These are phyloP conservation scores for Syngnathus acus DNA, from an alignment of 2,797 vertebrate genomes.

Conservation along the genomic window DNA sequence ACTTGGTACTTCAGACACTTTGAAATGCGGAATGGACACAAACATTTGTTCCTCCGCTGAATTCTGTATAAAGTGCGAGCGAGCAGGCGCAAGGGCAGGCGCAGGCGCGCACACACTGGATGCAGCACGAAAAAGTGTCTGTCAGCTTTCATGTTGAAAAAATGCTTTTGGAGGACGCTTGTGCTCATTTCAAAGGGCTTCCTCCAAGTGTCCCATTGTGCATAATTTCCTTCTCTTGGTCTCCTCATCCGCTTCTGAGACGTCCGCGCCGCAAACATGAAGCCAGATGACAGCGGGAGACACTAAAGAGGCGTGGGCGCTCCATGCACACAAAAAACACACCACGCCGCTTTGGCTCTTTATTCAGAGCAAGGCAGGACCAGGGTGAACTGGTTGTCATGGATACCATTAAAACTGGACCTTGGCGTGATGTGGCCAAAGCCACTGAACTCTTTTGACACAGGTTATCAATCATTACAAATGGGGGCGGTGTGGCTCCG, in stretches of 20 bases:
- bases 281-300: background rate
- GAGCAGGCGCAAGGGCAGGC: no score
- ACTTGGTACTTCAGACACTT: background rate
- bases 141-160: background rate
- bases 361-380: background rate
- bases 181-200: constrained; percentile 57
- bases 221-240: constrained; percentile 50
- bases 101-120: no score
- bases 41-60: background rate
- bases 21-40: background rate
- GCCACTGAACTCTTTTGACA: no score
- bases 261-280: background rate
- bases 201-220: constrained; percentile 52
- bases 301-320: background rate
- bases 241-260: background rate
- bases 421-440: background rate
- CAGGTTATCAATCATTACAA: no score
- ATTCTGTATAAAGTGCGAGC: background rate
- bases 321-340: background rate
- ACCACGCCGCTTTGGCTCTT: background rate
- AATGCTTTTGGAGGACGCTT: constrained; percentile 13
- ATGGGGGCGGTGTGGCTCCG: no score
- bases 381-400: background rate
- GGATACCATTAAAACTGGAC: background rate
- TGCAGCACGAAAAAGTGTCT: background rate